Conservation (phyloP, 2,113 vertebrate species). For the Tyrannus savana region DNA sequence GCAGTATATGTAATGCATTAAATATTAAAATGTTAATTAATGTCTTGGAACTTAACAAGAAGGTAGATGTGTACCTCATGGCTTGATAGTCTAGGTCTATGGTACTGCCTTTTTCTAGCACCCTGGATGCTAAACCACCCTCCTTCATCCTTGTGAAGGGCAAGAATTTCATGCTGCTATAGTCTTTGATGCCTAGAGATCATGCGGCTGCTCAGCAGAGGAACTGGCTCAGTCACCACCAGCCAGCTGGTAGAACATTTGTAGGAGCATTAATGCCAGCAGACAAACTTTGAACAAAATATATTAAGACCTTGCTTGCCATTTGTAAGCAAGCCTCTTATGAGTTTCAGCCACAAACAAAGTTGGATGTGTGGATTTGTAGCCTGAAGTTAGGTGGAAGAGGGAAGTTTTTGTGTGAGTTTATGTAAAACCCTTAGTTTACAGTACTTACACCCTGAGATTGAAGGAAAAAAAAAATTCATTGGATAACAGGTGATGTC, state of each 20-base stretch:
- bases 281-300: background rate
- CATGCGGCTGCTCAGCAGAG: background rate
- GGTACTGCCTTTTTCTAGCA: background rate
- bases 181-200: background rate
- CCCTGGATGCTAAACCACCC: background rate
- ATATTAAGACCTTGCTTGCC: background rate
- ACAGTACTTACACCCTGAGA: background rate
- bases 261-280: background rate
- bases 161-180: background rate
- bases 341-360: background rate
- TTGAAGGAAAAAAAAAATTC: background rate
- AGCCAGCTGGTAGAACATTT: background rate
- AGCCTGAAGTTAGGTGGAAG: background rate
- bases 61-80: background rate
- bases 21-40: background rate
- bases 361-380: background rate
- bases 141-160: background rate
- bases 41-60: background rate
- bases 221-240: background rate
- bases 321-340: background rate
- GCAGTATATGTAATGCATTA: background rate
- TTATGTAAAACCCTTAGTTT: background rate
- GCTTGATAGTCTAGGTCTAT: rapidly evolving
- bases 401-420: background rate
- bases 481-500: background rate